phyloP scores from a whole-genome alignment of 2,888 invertebrate species.

The Meliscaeva auricollis region DNA sequence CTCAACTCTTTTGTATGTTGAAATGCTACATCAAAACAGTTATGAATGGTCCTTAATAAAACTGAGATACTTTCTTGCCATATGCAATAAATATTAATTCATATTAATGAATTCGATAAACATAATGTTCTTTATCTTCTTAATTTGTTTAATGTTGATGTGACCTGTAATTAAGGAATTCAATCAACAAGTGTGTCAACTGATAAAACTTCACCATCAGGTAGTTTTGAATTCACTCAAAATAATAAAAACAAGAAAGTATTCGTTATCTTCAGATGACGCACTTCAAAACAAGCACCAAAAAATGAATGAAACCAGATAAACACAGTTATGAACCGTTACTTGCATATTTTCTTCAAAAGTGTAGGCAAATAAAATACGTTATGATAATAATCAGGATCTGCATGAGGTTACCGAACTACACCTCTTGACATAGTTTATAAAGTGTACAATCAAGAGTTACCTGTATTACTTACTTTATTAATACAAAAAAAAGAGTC shows the following conservation, averaged over 20 bases:
- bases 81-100: neutral
- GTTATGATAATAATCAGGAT: slow-evolving; percentile 53
- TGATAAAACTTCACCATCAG: neutral
- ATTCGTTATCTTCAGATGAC: slow-evolving; percentile 1
- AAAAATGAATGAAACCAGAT: slow-evolving; percentile 39
- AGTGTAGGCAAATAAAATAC: slow-evolving; percentile 50
- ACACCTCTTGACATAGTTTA: slow-evolving; percentile 62
- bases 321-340: slow-evolving; percentile 39
- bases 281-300: slow-evolving; percentile 21
- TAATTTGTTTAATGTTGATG: too few relatives aligned
- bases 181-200: slow-evolving; percentile 32
- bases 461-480: neutral
- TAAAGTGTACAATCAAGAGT: slow-evolving; percentile 9
- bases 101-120: neutral
- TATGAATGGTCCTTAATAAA: too few relatives aligned
- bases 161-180: neutral
- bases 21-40: neutral
- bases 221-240: neutral
- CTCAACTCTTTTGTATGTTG: slow-evolving; percentile 1
- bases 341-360: slow-evolving; percentile 44
- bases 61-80: too few relatives aligned
- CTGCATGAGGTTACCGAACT: slow-evolving; percentile 65
- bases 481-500: neutral
- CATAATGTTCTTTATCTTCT: neutral
- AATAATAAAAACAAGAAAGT: slow-evolving; percentile 3